phyloP scores from a whole-genome alignment of 2,888 invertebrate genomes.

The Minunthozetes semirufus region DNA sequence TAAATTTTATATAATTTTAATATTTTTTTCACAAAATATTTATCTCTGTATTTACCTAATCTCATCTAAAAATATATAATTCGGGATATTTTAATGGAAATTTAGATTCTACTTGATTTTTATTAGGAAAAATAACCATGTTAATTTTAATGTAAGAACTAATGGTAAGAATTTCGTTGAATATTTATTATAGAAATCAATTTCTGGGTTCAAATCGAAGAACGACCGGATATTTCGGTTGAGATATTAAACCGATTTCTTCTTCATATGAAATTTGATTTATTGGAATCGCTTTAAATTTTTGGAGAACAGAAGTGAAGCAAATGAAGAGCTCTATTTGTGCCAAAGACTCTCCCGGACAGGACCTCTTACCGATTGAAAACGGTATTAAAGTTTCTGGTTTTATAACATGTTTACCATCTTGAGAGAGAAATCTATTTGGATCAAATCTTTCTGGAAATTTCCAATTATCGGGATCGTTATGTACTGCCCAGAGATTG shows the following conservation, averaged over 20 bases:
- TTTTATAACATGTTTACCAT: constrained; percentile 38
- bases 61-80: too few species aligned
- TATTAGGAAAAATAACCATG: too few species aligned
- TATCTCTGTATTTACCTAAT: too few species aligned
- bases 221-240: not conserved
- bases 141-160: too few species aligned
- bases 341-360: constrained; percentile 42
- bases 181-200: not conserved
- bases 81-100: too few species aligned
- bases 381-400: constrained; percentile 40
- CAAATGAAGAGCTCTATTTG: constrained; percentile 42
- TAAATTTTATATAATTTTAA: too few species aligned
- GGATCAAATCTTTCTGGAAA: constrained; percentile 40
- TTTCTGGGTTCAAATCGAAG: not conserved
- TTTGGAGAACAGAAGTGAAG: constrained; percentile 40
- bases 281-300: constrained; percentile 36
- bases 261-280: constrained; percentile 12
- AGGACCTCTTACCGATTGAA: constrained; percentile 37
- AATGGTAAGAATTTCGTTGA: too few species aligned
- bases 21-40: too few species aligned
- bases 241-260: constrained; percentile 17
- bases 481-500: constrained; percentile 41
- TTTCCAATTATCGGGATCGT: constrained; percentile 39
- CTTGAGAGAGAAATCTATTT: constrained; percentile 39
- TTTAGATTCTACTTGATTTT: too few species aligned